These are phyloP conservation scores for Myxocyprinus asiaticus DNA, from an alignment of 2,113 vertebrate species.

Conservation along the genomic window DNA sequence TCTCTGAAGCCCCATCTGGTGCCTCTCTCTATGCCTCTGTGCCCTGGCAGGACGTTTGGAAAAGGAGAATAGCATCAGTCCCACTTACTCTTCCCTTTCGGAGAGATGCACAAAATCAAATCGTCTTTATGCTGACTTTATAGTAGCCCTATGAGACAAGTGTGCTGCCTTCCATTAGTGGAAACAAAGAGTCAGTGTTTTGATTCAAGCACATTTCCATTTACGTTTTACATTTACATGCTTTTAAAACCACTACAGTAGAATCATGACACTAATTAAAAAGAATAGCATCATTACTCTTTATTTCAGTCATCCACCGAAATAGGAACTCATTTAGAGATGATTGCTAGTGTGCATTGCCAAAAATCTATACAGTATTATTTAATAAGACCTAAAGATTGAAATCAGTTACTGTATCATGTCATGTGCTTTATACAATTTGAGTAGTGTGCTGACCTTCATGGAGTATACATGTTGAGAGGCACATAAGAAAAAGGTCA, in stretches of 20 bases:
- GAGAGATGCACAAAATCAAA: no score
- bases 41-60: constrained; percentile 30
- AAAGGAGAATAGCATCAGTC: constrained; percentile 15
- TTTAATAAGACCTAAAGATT: no score
- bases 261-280: not conserved
- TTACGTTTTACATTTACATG: not conserved
- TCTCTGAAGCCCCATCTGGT: constrained; percentile 56
- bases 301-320: not conserved
- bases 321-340: constrained; percentile 8
- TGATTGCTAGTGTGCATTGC: not conserved
- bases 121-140: not conserved
- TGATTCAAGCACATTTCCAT: constrained; percentile 17
- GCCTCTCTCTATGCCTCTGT: constrained; percentile 18
- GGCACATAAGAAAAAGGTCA: not conserved
- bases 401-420: no score
- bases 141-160: not conserved
- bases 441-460: not conserved
- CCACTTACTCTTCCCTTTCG: constrained; percentile 30
- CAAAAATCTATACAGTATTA: no score
- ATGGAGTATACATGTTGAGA: not conserved
- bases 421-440: not conserved
- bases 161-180: not conserved
- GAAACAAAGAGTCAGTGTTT: not conserved
- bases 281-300: constrained; percentile 4
- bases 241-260: not conserved